These are phyloP conservation scores for Saguinus imperator DNA, from an alignment of 2,113 vertebrate species.

Conservation along the genomic window DNA sequence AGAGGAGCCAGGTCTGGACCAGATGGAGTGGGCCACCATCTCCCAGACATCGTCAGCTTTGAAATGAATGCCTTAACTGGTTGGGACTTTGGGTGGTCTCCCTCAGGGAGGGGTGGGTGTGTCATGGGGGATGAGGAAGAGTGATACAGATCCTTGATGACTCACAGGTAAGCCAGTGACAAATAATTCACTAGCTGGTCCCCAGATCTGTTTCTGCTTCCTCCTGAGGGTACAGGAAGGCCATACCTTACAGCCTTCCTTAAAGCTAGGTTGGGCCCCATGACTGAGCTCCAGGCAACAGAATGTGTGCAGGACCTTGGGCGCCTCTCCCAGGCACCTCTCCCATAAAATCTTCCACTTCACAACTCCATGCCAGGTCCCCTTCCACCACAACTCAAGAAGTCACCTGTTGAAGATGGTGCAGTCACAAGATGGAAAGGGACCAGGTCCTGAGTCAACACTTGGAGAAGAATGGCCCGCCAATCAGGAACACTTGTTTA, in stretches of 20 bases:
- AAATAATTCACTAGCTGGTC: background rate
- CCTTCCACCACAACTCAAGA: background rate
- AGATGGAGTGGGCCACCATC: fast-evolving
- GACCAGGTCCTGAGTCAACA: background rate
- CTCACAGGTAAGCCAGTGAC: background rate
- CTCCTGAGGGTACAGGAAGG: background rate
- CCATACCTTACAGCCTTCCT: background rate
- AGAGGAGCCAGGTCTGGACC: background rate
- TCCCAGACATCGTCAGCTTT: background rate
- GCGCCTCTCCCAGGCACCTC: background rate
- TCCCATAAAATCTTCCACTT: background rate
- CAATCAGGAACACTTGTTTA: background rate
- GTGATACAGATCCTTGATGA: background rate
- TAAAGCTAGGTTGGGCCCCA: background rate
- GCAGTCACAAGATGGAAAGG: background rate
- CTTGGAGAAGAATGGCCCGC: background rate
- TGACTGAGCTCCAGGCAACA: background rate
- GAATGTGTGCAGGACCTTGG: background rate
- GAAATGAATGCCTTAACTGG: background rate
- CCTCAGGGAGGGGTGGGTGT: background rate
- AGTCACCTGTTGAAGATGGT: background rate
- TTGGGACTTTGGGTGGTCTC: background rate
- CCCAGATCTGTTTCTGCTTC: background rate
- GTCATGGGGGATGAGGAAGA: background rate
- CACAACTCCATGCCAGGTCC: background rate